A percentile compares a stretch with the other conserved stretches of the same genome.
Evolutionary conservation across 2,888 invertebrate genomes (phyloP).

Genomic region (Mechanitis messenoides): DNA sequence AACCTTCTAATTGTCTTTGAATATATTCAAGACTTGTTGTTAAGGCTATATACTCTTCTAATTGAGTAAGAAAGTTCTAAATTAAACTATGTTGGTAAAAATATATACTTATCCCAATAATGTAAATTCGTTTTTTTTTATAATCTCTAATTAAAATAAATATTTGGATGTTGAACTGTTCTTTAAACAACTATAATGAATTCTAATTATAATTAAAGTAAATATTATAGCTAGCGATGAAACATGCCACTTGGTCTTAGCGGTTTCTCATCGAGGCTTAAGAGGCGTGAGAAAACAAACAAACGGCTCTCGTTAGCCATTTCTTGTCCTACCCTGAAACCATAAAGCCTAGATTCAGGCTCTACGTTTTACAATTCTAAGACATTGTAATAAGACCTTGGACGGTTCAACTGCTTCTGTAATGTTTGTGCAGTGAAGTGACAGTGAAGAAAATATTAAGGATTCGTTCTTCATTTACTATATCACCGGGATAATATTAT

Average conservation of each 20-base stretch:
- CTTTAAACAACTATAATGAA: neutral
- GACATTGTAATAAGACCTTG: neutral
- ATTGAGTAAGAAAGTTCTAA: neutral
- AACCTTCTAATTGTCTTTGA: constrained; percentile 14
- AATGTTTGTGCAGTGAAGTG: constrained; percentile 5
- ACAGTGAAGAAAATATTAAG: constrained; percentile 1
- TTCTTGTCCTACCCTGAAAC: constrained; percentile 48
- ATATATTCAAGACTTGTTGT: neutral
- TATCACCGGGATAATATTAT: neutral
- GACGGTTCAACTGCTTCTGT: constrained; percentile 25
- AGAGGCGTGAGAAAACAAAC: constrained; percentile 68
- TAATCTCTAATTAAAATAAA: neutral
- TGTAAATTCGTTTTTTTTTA: neutral
- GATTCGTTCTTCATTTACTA: constrained; percentile 1
- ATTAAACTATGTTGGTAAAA: neutral
- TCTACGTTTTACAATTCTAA: constrained; percentile 13
- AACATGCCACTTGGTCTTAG: constrained; percentile 35
- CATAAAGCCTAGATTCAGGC: constrained; percentile 42
- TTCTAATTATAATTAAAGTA: neutral
- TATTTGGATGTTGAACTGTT: neutral
- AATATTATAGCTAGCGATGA: constrained; percentile 36
- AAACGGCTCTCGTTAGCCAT: constrained; percentile 56
- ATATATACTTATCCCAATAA: neutral
- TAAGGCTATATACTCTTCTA: too few species aligned
- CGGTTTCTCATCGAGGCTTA: constrained; percentile 39